A percentile compares a stretch with the other conserved stretches of the same genome.
phyloP scores from a whole-genome alignment of 2,888 invertebrate species.

The Dasysyrphus tricinctus region DNA sequence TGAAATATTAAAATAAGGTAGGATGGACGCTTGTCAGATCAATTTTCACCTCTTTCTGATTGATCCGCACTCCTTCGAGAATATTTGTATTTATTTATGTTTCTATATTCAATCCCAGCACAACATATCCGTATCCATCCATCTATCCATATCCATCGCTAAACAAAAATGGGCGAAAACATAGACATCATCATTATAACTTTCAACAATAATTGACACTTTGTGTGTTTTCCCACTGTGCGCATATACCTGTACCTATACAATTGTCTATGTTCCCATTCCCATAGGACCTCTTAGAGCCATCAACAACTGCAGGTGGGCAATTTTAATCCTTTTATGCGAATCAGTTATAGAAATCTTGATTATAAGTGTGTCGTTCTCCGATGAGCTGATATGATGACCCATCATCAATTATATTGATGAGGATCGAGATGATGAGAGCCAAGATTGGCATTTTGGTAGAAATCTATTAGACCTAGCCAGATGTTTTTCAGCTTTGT shows the following conservation, averaged over 20 bases:
- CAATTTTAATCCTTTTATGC: constrained; percentile 66
- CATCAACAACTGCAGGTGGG: constrained; percentile 59
- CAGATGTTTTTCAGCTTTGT: neutral
- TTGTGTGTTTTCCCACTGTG: neutral
- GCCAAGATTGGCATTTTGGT: neutral
- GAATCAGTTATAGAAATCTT: constrained; percentile 20
- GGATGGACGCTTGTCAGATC: constrained; percentile 54
- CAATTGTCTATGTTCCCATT: neutral
- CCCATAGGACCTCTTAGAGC: constrained; percentile 15
- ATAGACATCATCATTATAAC: constrained; percentile 57
- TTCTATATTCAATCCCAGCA: constrained; percentile 5
- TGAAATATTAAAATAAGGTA: constrained; percentile 13
- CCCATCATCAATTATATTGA: neutral
- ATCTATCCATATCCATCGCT: neutral
- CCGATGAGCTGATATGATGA: neutral
- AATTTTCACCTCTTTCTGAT: constrained; percentile 66
- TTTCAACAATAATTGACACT: constrained; percentile 58
- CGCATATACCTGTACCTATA: neutral
- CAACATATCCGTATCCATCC: neutral
- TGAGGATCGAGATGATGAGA: neutral
- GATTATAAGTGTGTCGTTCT: neutral
- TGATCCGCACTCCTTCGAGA: constrained; percentile 57
- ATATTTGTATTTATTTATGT: constrained; percentile 50
- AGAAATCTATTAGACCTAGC: neutral
- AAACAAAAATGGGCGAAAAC: constrained; percentile 35